A percentile compares a stretch with the other conserved stretches of the same genome.
Evolutionary conservation across 2,113 vertebrate species (phyloP).

Genomic region (Triplophysa dalaica): DNA sequence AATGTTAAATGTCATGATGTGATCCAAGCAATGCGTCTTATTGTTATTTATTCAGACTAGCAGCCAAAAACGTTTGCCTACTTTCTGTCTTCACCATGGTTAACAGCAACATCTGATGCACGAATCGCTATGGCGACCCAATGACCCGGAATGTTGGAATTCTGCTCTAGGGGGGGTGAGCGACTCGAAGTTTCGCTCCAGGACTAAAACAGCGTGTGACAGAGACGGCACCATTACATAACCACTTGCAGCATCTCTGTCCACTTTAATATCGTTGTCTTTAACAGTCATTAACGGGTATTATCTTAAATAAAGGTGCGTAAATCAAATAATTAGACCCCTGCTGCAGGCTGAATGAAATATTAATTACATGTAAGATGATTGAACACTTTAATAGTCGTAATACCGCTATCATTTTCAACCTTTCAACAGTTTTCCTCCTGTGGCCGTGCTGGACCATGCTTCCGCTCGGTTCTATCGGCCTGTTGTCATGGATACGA

Average conservation of each 20-base stretch:
- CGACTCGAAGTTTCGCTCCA: not conserved
- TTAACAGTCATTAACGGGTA: not conserved
- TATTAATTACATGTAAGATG: constrained; percentile 10
- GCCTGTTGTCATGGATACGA: constrained; percentile 26
- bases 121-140: not conserved
- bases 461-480: not conserved
- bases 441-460: not conserved
- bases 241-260: not conserved
- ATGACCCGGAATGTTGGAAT: constrained; percentile 9
- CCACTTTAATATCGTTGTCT: not conserved
- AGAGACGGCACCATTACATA: not conserved
- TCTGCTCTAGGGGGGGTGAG: not conserved
- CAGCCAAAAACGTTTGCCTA: not conserved
- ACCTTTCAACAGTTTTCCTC: constrained; percentile 3
- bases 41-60: no score
- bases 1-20: no score
- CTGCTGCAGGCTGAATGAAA: constrained; percentile 3
- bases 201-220: constrained; percentile 5
- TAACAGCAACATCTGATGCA: not conserved
- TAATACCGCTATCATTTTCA: not conserved
- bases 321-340: constrained; percentile 15
- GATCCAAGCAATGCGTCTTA: no score
- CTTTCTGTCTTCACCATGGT: not conserved
- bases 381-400: not conserved
- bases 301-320: constrained; percentile 17